Evolutionary conservation across 2,113 vertebrate genomes (phyloP).

Genomic region (Oplegnathus fasciatus): DNA sequence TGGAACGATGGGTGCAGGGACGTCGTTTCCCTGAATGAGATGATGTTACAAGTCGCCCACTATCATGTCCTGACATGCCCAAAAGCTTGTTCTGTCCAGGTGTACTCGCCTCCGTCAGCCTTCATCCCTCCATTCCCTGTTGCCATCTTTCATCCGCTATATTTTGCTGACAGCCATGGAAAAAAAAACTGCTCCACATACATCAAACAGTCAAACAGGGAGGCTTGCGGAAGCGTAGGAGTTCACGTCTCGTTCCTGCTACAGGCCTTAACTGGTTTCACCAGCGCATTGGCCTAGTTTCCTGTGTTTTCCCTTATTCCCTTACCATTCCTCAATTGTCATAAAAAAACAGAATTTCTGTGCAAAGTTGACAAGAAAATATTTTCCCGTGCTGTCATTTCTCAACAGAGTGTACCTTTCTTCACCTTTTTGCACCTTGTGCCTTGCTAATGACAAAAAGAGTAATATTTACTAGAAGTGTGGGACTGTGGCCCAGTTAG

Average conservation of each 20-base stretch:
- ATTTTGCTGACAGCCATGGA: conserved; percentile 63
- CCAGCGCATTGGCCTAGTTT: conserved; percentile 64
- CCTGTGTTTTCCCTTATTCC: conserved; percentile 29
- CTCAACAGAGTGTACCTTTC: conserved; percentile 7
- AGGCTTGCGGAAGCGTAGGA: conserved; percentile 61
- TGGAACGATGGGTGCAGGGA: not conserved
- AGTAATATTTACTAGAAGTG: conserved; percentile 15
- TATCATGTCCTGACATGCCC: conserved; percentile 39
- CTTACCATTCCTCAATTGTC: conserved; percentile 17
- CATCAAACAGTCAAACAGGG: conserved; percentile 65
- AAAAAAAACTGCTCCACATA: conserved; percentile 51
- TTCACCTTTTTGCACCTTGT: conserved; percentile 18
- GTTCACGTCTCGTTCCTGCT: conserved; percentile 61
- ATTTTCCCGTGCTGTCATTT: not conserved
- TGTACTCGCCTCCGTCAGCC: conserved; percentile 34
- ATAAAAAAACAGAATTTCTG: not conserved
- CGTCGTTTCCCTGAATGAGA: conserved; percentile 8
- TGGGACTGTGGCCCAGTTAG: conserved; percentile 47
- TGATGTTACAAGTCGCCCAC: conserved; percentile 32
- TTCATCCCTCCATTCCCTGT: conserved; percentile 36
- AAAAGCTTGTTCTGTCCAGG: conserved; percentile 65
- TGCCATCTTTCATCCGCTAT: conserved; percentile 55
- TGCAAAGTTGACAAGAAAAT: conserved; percentile 34
- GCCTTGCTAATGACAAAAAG: conserved; percentile 22
- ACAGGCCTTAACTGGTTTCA: conserved; percentile 62